Evolutionary conservation across 2,113 vertebrate species (phyloP).

Genomic region (Etia nguti): DNA sequence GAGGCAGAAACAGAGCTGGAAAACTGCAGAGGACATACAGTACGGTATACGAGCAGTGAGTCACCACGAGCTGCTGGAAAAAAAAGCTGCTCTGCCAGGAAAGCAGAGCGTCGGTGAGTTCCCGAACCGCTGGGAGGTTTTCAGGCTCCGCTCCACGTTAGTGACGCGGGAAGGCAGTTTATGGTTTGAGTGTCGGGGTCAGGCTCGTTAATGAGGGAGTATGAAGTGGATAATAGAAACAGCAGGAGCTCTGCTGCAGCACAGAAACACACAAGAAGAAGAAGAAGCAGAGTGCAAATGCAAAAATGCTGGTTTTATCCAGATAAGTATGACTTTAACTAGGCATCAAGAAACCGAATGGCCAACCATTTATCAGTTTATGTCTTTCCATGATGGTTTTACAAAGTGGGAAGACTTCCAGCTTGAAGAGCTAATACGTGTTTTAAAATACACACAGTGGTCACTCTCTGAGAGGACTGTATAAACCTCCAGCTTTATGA

Average conservation of each 20-base stretch:
- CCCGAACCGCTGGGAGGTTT: slow-evolving; percentile 14
- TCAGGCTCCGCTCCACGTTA: background rate
- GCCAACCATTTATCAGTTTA: background rate
- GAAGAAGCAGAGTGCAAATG: background rate
- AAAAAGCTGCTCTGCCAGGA: slow-evolving; percentile 31
- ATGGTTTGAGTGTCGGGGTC: slow-evolving; percentile 30
- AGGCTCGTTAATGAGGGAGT: slow-evolving; percentile 18
- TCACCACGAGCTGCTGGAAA: slow-evolving; percentile 31
- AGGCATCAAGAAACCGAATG: background rate
- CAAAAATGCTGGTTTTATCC: background rate
- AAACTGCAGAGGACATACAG: background rate
- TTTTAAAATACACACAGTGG: background rate
- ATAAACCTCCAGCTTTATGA: background rate
- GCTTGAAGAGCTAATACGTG: background rate
- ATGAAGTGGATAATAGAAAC: slow-evolving; percentile 3
- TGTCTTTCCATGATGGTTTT: background rate
- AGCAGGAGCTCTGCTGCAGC: background rate
- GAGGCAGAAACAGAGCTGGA: background rate
- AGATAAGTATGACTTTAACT: background rate
- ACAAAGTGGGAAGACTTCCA: background rate
- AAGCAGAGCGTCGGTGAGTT: slow-evolving; percentile 29
- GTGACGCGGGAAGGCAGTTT: slow-evolving; percentile 24
- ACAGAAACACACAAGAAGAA: background rate
- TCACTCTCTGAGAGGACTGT: background rate
- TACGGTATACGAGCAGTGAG: slow-evolving; percentile 17